Evolutionary conservation across 2,888 invertebrate genomes (phyloP).

Genomic region (Drosophila kanekoi): DNA sequence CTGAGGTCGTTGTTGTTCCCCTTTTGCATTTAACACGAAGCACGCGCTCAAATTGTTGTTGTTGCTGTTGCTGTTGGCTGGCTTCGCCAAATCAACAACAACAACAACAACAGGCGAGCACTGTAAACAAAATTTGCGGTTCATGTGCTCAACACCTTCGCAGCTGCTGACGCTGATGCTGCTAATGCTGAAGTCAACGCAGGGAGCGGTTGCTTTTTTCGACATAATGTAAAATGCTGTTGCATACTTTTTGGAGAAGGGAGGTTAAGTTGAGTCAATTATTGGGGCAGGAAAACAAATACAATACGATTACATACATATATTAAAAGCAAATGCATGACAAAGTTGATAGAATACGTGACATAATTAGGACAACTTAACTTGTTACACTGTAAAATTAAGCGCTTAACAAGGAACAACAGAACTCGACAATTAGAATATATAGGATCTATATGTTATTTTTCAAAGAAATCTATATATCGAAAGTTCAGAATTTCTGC

Average conservation of each 20-base stretch:
- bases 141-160: slow-evolving; percentile 77
- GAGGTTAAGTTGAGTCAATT: slow-evolving; percentile 73
- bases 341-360: slow-evolving; percentile 9
- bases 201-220: slow-evolving; percentile 16
- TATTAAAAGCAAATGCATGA: slow-evolving; percentile 14
- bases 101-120: slow-evolving; percentile 49
- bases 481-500: no score
- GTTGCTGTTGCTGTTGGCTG: slow-evolving; percentile 26
- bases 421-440: background rate
- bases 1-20: slow-evolving; percentile 63
- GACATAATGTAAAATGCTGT: slow-evolving; percentile 59
- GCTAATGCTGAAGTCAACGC: slow-evolving; percentile 43
- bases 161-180: slow-evolving; percentile 32
- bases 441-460: no score
- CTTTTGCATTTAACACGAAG: slow-evolving; percentile 66
- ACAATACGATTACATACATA: slow-evolving; percentile 41
- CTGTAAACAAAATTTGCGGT: slow-evolving; percentile 79
- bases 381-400: background rate
- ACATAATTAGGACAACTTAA: background rate
- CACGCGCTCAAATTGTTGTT: slow-evolving; percentile 41
- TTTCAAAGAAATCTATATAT: no score
- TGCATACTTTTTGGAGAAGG: slow-evolving; percentile 64
- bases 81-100: slow-evolving; percentile 40
- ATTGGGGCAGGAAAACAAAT: slow-evolving; percentile 58
- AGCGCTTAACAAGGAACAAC: background rate